Evolutionary conservation across 2,888 invertebrate species (phyloP).

Genomic region (Trachelus iudaicus): DNA sequence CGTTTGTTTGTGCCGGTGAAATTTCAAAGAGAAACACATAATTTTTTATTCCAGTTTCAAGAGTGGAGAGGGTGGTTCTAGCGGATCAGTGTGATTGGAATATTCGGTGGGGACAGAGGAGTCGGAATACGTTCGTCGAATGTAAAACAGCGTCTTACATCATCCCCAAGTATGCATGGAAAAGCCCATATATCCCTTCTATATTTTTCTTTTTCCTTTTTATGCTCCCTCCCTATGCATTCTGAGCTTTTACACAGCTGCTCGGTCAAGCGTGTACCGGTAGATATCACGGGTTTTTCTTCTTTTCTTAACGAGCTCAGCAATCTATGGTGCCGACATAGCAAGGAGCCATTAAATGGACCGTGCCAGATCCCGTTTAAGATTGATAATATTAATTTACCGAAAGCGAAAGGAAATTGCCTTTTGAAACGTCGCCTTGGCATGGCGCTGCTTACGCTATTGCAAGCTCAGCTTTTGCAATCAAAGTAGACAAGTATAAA

Average conservation of each 20-base stretch:
- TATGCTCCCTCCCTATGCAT: neutral
- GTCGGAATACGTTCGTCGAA: neutral
- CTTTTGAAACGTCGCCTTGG: neutral
- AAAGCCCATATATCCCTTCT: neutral
- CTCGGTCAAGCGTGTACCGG: neutral
- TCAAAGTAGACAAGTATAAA: neutral
- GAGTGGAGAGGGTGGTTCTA: neutral
- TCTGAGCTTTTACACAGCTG: neutral
- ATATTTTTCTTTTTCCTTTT: neutral
- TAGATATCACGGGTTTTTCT: neutral
- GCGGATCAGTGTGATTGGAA: neutral
- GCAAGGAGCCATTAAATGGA: slow-evolving; percentile 35
- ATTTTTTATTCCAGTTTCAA: neutral
- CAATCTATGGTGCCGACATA: neutral
- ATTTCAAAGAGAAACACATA: neutral
- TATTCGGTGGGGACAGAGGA: neutral
- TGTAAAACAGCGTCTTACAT: neutral
- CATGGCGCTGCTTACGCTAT: neutral
- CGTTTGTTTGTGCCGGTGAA: neutral
- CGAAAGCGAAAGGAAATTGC: neutral
- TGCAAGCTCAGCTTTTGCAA: neutral
- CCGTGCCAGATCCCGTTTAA: slow-evolving; percentile 21
- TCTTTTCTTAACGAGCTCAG: neutral
- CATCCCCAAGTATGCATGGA: neutral
- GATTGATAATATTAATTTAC: slow-evolving; percentile 37